These are phyloP conservation scores for Prunella himalayana DNA, from an alignment of 2,113 vertebrate species.

Conservation along the genomic window DNA sequence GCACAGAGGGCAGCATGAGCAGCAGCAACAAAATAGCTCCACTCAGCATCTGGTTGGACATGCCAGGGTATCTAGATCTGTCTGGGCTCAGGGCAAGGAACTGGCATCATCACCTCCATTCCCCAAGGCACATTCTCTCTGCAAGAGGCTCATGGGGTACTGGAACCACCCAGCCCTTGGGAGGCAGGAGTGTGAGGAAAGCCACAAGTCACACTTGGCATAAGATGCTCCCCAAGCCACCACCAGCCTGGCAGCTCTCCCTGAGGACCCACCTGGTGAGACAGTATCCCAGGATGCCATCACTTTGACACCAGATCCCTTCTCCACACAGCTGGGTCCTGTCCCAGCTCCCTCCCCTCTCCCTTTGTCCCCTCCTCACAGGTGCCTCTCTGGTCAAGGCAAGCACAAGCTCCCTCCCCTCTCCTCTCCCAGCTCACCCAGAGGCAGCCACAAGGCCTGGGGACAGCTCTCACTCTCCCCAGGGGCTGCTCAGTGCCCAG, in stretches of 20 bases:
- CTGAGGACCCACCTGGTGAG: neutral
- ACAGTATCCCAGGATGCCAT: neutral
- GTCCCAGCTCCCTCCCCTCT: neutral
- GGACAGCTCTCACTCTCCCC: neutral
- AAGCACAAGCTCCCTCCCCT: neutral
- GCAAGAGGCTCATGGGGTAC: neutral
- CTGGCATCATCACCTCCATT: neutral
- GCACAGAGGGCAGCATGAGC: neutral
- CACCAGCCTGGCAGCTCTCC: neutral
- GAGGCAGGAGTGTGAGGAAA: neutral
- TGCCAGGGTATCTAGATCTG: neutral
- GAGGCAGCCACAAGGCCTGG: neutral
- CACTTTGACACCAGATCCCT: neutral
- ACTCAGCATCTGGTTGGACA: neutral
- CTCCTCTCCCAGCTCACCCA: neutral
- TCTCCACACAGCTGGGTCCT: fast-evolving
- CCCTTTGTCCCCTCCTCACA: neutral
- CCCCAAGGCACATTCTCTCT: neutral
- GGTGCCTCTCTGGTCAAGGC: neutral
- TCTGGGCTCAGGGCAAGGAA: neutral
- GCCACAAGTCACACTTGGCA: neutral
- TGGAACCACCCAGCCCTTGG: neutral
- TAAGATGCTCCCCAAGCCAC: neutral
- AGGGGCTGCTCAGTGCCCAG: neutral
- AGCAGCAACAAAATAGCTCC: neutral